Evolutionary conservation across 2,113 vertebrate species (phyloP).

Genomic region (Trochalopteron elliotii): DNA sequence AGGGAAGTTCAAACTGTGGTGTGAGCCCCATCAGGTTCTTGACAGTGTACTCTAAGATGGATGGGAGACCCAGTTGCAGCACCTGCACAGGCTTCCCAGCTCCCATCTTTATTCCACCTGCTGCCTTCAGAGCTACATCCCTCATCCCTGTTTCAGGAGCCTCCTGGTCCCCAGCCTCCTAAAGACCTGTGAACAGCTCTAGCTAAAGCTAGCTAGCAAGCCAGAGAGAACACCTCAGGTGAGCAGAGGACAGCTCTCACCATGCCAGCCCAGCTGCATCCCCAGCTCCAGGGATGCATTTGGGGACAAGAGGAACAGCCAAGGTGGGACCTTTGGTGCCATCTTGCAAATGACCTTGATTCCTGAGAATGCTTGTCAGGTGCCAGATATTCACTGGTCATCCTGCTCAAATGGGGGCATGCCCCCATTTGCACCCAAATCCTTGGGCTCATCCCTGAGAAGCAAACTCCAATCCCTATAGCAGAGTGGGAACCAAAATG

Average conservation of each 20-base stretch:
- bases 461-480: neutral
- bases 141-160: neutral
- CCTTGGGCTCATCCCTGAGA: neutral
- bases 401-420: neutral
- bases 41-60: rapidly evolving
- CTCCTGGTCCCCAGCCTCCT: neutral
- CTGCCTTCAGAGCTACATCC: neutral
- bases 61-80: neutral
- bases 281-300: neutral
- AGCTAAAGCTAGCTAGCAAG: neutral
- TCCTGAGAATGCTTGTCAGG: neutral
- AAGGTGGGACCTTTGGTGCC: neutral
- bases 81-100: neutral
- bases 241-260: neutral
- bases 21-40: neutral
- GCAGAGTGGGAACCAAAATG: neutral
- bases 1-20: neutral
- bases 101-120: neutral
- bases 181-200: neutral
- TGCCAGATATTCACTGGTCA: neutral
- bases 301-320: neutral
- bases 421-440: neutral
- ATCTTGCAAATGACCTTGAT: neutral
- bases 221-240: rapidly evolving
- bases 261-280: neutral